A percentile compares a stretch with the other conserved stretches of the same genome.
phyloP scores from a whole-genome alignment of 2,113 vertebrate species.

The Oryzias celebensis region DNA sequence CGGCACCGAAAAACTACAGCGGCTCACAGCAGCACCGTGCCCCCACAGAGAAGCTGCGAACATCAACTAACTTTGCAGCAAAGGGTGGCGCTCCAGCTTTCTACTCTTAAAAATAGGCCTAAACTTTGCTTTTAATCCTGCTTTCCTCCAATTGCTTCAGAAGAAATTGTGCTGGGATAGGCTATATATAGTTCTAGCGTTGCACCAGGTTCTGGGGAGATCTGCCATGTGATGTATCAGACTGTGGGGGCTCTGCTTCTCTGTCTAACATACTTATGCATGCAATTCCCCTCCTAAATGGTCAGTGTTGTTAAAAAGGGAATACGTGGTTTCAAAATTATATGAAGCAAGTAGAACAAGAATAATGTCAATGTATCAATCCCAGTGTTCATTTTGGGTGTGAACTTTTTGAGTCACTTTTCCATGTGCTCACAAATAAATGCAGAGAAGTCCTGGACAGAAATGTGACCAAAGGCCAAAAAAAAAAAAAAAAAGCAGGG shows the following conservation, averaged over 20 bases:
- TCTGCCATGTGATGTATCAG: slow-evolving; percentile 29
- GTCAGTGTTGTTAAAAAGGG: slow-evolving; percentile 19
- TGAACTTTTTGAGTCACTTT: slow-evolving; percentile 60
- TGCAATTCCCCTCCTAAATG: slow-evolving; percentile 19
- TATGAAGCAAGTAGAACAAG: slow-evolving; percentile 17
- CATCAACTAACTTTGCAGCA: slow-evolving; percentile 50
- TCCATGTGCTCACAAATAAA: slow-evolving; percentile 44
- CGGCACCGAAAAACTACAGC: slow-evolving; percentile 57
- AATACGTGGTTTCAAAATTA: slow-evolving; percentile 29
- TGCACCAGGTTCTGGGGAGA: slow-evolving; percentile 12
- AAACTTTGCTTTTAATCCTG: slow-evolving; percentile 54
- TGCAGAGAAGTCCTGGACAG: slow-evolving; percentile 22
- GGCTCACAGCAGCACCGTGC: slow-evolving; percentile 49
- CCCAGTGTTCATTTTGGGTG: slow-evolving; percentile 60
- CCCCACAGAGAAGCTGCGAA: slow-evolving; percentile 53
- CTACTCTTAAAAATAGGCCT: slow-evolving; percentile 50
- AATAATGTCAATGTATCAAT: slow-evolving; percentile 29
- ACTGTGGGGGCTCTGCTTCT: slow-evolving; percentile 26
- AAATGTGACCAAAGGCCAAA: slow-evolving; percentile 18
- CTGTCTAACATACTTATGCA: slow-evolving; percentile 10
- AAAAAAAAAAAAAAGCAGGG: slow-evolving; percentile 4
- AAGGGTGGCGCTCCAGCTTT: slow-evolving; percentile 25
- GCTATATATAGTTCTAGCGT: slow-evolving; percentile 24
- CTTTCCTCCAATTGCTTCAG: slow-evolving; percentile 33
- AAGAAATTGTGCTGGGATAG: slow-evolving; percentile 24